These are phyloP conservation scores for Artibeus lituratus DNA, from an alignment of 2,797 vertebrate genomes.

Conservation along the genomic window DNA sequence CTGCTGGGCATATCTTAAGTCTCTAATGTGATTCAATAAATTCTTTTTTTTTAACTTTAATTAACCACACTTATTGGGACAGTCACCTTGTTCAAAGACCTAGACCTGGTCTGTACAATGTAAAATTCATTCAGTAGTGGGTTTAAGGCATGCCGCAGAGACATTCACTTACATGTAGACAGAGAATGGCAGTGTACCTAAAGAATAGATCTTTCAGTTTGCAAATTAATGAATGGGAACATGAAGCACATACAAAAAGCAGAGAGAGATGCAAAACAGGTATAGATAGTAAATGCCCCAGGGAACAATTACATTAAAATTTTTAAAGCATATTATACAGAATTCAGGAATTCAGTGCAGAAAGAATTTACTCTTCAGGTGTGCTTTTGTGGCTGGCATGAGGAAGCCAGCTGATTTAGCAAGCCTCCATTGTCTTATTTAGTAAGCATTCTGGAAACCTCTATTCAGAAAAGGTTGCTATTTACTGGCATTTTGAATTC, in stretches of 20 bases:
- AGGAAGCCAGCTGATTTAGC: constrained; percentile 46
- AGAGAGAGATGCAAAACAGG: not conserved
- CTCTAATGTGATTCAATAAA: constrained; percentile 31
- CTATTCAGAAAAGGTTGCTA: constrained; percentile 48
- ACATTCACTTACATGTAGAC: not conserved
- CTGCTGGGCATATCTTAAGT: not conserved
- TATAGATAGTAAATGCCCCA: not conserved
- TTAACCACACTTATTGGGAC: not conserved
- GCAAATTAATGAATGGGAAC: constrained; percentile 38
- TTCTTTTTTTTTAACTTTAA: not conserved
- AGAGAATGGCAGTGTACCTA: not conserved
- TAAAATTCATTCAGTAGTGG: not conserved
- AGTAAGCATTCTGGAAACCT: constrained; percentile 29
- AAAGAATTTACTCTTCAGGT: not conserved
- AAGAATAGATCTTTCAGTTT: not conserved
- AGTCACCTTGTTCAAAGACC: constrained; percentile 12
- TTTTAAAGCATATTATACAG: not conserved
- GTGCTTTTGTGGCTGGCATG: constrained; percentile 7
- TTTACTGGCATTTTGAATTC: constrained; percentile 66
- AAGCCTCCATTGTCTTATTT: constrained; percentile 40
- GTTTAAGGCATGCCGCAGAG: not conserved
- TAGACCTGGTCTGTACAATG: not conserved
- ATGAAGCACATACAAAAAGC: not conserved
- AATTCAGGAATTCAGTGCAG: not conserved
- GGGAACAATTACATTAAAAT: not conserved